Base-by-base conservation (phyloP, 2,797 vertebrate species). In the Melanotaenia nigrans region DNA sequence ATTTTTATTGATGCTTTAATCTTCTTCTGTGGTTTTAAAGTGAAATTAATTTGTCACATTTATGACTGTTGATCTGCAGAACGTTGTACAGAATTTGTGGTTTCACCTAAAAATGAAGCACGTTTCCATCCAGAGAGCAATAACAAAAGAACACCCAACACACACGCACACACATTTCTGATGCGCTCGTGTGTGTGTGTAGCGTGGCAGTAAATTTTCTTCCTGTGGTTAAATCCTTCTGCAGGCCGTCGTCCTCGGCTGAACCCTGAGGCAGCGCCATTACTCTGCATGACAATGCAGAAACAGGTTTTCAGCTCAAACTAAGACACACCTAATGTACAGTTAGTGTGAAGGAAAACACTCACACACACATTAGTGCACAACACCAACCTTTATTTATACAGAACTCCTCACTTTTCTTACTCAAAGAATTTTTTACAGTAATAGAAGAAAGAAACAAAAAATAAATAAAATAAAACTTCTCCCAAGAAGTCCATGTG, bases 221-320 rank as follows among this genome's bases (percentile, higher is more conserved):
- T 32, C 18, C 30, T 61, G 56, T 35, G 40, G 54, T 68, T n/a
- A 7, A n/a, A 32, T 10, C 20, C 25, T 3, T 65, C 57, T 59
- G 42, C 68, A 73, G 62, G 16, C 8, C 3, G 30, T 56, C 7
- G 61, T 47, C 70, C 78, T 77, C 47, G 25, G 33, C 0, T 35
- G 40, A 55, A 62, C 70, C 38, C 45, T 4, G 40, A 51, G 3
- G 60, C 56, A n/a, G 47, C 53, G 64, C 16, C 36, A 30, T 32
- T 11, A 4, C 5, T 28, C 45, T 16, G 4, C 40, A 42, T 61
- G 55, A 16, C 60, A 7, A 24, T n/a, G 14, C 10, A 16, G 54
- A 30, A 25, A 12, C 36, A 64, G 57, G 12, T 58, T 11, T 40
- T 45, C 4, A 38, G 25, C 51, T n/a, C 56, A 51, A 16, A 51